Evolutionary conservation across 2,113 vertebrate species (phyloP).

Genomic region (Calonectris borealis): DNA sequence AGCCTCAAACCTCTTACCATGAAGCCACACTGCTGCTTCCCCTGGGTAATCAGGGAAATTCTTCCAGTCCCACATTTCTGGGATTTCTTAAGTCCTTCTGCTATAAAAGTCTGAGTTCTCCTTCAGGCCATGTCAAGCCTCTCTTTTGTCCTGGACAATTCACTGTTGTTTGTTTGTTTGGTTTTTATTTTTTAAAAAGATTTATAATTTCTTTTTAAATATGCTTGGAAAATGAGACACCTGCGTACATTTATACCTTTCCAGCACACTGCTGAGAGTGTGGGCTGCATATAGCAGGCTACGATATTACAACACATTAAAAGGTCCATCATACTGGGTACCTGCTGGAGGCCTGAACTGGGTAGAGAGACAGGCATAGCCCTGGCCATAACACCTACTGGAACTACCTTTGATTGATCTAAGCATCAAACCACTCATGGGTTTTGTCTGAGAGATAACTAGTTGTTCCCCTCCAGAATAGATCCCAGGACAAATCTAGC

Average conservation of each 20-base stretch:
- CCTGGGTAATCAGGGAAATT: neutral
- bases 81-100: neutral
- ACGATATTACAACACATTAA: fast-evolving
- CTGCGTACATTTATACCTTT: neutral
- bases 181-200: neutral
- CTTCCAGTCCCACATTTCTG: neutral
- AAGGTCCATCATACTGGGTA: neutral
- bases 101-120: neutral
- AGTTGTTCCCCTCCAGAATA: neutral
- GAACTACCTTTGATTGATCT: neutral
- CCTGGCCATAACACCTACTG: neutral
- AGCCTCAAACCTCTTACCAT: neutral
- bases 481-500: neutral
- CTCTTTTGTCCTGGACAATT: neutral
- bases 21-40: neutral
- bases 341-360: neutral
- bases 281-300: neutral
- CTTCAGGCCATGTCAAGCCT: neutral
- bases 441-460: neutral
- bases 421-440: neutral
- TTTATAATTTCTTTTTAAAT: neutral
- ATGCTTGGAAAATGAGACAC: neutral
- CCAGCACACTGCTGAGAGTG: neutral
- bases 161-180: neutral
- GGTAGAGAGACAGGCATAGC: neutral